A percentile compares a stretch with the other conserved stretches of the same genome.
phyloP scores from a whole-genome alignment of 2,888 invertebrate species.

The Flexamia atlantica region DNA sequence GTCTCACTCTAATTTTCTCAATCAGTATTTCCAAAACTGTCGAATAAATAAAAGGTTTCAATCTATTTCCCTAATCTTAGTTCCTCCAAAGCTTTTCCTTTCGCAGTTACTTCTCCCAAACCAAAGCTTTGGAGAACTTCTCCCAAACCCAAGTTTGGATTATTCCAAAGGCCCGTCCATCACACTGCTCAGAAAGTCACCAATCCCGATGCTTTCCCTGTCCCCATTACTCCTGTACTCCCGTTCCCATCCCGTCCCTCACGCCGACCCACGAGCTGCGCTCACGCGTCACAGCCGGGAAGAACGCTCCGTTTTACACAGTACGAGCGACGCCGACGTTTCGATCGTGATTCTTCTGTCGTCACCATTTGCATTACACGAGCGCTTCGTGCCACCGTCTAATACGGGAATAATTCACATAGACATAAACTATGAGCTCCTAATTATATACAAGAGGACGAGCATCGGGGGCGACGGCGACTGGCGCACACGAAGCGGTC shows the following conservation, averaged over 20 bases:
- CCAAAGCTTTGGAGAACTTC: too few species aligned
- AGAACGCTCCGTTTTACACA: slow-evolving; percentile 40
- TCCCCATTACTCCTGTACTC: too few species aligned
- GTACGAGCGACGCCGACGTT: slow-evolving; percentile 23
- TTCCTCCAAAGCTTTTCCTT: too few species aligned
- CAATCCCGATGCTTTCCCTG: too few species aligned
- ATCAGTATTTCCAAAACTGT: too few species aligned
- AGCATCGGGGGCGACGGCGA: slow-evolving; percentile 9
- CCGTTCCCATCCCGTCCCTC: neutral
- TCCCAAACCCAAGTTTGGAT: too few species aligned
- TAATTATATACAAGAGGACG: slow-evolving; percentile 54
- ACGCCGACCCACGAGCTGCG: neutral
- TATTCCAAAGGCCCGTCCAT: too few species aligned
- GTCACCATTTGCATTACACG: slow-evolving; percentile 57
- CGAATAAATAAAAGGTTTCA: too few species aligned
- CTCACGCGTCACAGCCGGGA: neutral
- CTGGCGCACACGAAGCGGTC: neutral
- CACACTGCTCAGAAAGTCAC: too few species aligned
- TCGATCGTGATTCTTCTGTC: slow-evolving; percentile 48
- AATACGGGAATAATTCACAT: slow-evolving; percentile 57
- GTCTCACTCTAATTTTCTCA: too few species aligned
- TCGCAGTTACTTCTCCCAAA: too few species aligned
- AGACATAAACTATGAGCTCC: slow-evolving; percentile 43
- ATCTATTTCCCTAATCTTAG: too few species aligned
- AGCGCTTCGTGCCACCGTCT: slow-evolving; percentile 46